Base-by-base conservation (phyloP, 2,888 invertebrate genomes). In the Dynastes tityus region DNA sequence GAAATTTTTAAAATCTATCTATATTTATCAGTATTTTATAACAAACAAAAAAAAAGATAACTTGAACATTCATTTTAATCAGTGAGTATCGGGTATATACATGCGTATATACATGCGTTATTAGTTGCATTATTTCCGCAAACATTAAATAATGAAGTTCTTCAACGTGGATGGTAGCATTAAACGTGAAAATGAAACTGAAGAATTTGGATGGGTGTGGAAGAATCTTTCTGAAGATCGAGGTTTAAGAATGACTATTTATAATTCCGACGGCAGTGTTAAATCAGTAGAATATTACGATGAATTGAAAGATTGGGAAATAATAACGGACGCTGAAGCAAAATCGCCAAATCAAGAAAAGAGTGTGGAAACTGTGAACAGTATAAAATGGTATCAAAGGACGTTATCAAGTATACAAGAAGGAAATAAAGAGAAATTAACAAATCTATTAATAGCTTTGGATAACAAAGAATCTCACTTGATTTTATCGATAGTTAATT, bases 401-500 rank as follows among this genome's bases (percentile, higher is more conserved):
- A 73, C 61, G 16, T 22, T 40, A 16, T 73, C 73, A 3, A 45
- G 40, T 45, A 27, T 73, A 16, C 53, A 73, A 73, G 73, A 73
- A 2, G 61, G 16, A 37, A 61, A 61, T 64, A 78, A 71, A 70
- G 27, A 45, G n/a, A 45, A 71, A 49, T 40, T 78, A 37, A 55
- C 49, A 11, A 37, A 61, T 32, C 61, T 78, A 5, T 32, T 79
- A 27, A 55, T 79, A 13, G 22, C 29, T 29, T 13, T 61, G 29
- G 32, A 77, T 51, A 77, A 90, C 90, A 90, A 87, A 79, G 90
- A 84, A 88, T 88, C 88, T 4, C 90, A 89, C 84, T 83, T 87
- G 82, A 89, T 90, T 83, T 90, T 90, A 81, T 90, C 90, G 81
- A 90, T 90, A 73, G 85, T 89, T 79, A 90, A 90, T 61, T 90